phyloP scores from a whole-genome alignment of 2,888 invertebrate genomes.

The Phyllotreta striolata region DNA sequence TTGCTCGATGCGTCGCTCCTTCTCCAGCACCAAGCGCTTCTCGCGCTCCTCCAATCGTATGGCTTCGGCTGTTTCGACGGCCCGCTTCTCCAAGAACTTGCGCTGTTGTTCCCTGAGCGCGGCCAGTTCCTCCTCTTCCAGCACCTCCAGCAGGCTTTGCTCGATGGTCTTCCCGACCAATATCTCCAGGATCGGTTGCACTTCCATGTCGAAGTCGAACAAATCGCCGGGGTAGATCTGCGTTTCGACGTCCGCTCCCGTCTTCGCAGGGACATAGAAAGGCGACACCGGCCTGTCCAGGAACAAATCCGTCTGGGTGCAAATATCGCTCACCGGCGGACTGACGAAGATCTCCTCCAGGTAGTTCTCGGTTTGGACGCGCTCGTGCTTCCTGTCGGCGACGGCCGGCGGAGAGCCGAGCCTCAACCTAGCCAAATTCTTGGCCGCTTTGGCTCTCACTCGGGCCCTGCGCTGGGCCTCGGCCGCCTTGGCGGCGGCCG shows the following conservation, averaged over 20 bases:
- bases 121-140: constrained; percentile 92
- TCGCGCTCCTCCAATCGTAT: constrained; percentile 81
- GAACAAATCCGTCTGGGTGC: constrained; percentile 84
- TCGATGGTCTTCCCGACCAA: constrained; percentile 90
- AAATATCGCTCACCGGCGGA: constrained; percentile 78
- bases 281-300: constrained; percentile 84
- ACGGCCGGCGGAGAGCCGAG: constrained; percentile 81
- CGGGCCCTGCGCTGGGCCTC: constrained; percentile 77
- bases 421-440: constrained; percentile 63
- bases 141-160: constrained; percentile 87
- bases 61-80: constrained; percentile 81
- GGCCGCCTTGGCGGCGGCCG: constrained; percentile 66
- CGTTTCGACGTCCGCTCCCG: constrained; percentile 76
- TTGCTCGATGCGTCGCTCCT: constrained; percentile 77
- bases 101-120: constrained; percentile 81
- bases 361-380: constrained; percentile 89
- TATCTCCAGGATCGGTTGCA: constrained; percentile 87
- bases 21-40: constrained; percentile 71
- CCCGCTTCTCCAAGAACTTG: constrained; percentile 74
- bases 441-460: constrained; percentile 74
- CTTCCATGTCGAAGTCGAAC: constrained; percentile 92
- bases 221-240: constrained; percentile 92
- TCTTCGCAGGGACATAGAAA: constrained; percentile 78
- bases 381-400: constrained; percentile 83
- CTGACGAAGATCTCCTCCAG: constrained; percentile 84